Conservation (phyloP, 1,140 invertebrate genomes). For the Leptinotarsa defecta region DNA sequence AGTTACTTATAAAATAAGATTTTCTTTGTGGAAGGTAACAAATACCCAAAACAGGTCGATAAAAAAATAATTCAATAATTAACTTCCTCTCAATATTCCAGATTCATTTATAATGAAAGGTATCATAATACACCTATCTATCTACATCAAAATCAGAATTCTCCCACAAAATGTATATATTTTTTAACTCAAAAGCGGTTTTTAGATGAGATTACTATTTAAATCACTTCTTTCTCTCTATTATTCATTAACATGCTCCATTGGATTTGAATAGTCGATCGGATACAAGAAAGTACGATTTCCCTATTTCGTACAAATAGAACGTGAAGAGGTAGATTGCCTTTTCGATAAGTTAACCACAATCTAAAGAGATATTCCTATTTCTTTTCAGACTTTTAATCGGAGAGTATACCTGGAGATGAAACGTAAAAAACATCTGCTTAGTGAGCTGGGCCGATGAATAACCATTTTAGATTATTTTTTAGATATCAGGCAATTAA, state of each 20-base stretch:
- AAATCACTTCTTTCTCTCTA: neutral
- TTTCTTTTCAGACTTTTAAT: neutral
- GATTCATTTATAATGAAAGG: too few relatives aligned
- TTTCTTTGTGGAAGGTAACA: too few relatives aligned
- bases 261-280: conserved; percentile 6
- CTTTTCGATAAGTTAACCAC: neutral
- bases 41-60: too few relatives aligned
- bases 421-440: neutral
- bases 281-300: neutral
- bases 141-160: too few relatives aligned
- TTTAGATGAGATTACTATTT: neutral
- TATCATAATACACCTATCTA: too few relatives aligned
- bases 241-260: neutral
- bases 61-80: too few relatives aligned
- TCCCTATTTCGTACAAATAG: neutral
- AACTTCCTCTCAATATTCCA: too few relatives aligned
- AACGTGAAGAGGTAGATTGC: conserved; percentile 1
- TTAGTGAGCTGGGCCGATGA: neutral
- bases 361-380: neutral
- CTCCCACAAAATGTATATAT: too few relatives aligned
- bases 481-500: neutral
- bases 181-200: too few relatives aligned
- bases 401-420: neutral
- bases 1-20: too few relatives aligned
- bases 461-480: neutral